Evolutionary conservation across 2,113 vertebrate species (phyloP).

Genomic region (Coturnix japonica): DNA sequence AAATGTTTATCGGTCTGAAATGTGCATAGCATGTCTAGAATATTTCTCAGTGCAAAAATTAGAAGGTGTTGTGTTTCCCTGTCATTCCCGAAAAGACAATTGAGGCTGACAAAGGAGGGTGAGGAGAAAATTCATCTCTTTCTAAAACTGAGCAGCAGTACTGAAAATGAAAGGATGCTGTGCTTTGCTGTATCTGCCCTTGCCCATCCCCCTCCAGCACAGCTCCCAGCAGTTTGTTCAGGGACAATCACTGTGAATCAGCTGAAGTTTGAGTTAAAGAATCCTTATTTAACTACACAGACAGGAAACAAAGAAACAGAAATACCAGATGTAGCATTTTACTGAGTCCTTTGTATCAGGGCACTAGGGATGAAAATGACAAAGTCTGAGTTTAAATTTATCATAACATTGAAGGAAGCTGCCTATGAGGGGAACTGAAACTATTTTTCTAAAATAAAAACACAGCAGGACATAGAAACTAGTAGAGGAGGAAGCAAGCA

Average conservation of each 20-base stretch:
- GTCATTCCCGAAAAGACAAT: background rate
- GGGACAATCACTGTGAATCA: background rate
- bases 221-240: background rate
- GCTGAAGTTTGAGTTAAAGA: background rate
- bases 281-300: background rate
- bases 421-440: conserved; percentile 58
- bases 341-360: background rate
- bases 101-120: background rate
- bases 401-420: conserved; percentile 57
- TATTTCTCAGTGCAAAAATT: background rate
- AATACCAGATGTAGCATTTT: background rate
- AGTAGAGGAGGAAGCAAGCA: conserved; percentile 58
- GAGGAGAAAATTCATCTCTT: background rate
- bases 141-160: background rate
- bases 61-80: background rate
- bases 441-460: conserved; percentile 76
- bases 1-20: background rate
- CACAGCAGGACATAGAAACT: conserved; percentile 64
- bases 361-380: background rate
- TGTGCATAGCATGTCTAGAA: background rate
- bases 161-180: background rate
- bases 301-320: conserved; percentile 13
- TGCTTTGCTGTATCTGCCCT: background rate
- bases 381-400: conserved; percentile 56
- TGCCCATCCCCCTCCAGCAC: background rate